Evolutionary conservation across 2,113 vertebrate species (phyloP), one percentile per base, ranked within the genome.

Genomic region (Nothocercus julius): DNA sequence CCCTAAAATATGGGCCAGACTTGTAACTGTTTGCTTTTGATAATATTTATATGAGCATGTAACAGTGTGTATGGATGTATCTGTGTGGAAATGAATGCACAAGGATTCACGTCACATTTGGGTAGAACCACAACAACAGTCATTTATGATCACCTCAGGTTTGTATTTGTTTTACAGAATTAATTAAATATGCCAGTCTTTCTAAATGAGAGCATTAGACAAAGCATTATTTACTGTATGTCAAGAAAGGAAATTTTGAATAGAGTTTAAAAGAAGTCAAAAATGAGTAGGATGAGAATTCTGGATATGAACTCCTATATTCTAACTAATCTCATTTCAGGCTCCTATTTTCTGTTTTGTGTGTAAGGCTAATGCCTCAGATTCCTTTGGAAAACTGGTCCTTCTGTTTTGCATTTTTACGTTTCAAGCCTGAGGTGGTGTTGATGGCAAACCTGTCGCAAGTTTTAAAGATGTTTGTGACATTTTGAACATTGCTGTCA

Each of bases 391-490:
- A 85, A 93, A 87, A 70, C 4, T 63, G 9, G 17, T 82, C 27
- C 40, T 79, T 5, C 2, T 61, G 32, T 70, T 82, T 80, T 64
- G 34, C 6, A 0, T 0, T 63, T 86, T 89, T 54, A 51, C 0
- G 0, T 2, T 92, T 91, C 64, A 83, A 70, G 75, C 59, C 91
- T 67, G 59, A 42, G 34, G 85, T 83, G 3, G 3, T 49, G 49
- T 44, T 82, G 49, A 28, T 89, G 53, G 30, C 22, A 94, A 93
- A 96, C 53, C 40, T 69, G 32, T 85, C 49, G 59, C 40, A 77
- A 75, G n/a, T 12, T 75, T 90, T 81, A 83, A 92, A 89, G 92
- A 88, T 78, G 3, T 90, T 90, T 94, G 30, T 66, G 51, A 85
- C 64, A 82, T 79, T 92, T 87, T 84, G 44, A 92, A 87, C 67